Conservation (phyloP, 1,140 invertebrate genomes). For the Cyphomyrmex costatus region DNA sequence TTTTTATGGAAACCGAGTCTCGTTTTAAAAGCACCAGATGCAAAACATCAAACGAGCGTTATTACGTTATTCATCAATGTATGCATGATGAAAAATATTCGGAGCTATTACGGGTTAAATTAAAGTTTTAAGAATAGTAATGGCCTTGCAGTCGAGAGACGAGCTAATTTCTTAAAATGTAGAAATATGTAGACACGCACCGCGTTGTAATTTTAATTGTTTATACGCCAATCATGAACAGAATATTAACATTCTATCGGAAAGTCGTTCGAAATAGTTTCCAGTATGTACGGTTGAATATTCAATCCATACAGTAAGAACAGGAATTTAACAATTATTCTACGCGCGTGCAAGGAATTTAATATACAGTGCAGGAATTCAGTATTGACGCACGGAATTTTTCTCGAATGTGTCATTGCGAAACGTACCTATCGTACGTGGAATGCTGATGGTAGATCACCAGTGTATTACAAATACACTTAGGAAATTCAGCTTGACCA, state of each 20-base stretch:
- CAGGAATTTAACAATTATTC: constrained; percentile 43
- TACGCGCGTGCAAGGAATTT: constrained; percentile 29
- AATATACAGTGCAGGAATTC: constrained; percentile 45
- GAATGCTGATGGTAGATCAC: constrained; percentile 24
- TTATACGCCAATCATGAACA: background rate
- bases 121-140: constrained; percentile 54
- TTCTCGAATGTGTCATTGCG: constrained; percentile 49
- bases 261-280: background rate
- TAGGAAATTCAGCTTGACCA: constrained; percentile 41
- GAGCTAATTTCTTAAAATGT: background rate
- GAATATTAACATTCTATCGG: background rate
- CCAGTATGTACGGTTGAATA: background rate
- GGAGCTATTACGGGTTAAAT: constrained; percentile 29
- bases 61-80: constrained; percentile 35
- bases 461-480: constrained; percentile 48
- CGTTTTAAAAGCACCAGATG: constrained; percentile 35
- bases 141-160: background rate
- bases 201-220: background rate
- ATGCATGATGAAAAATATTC: constrained; percentile 37
- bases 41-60: constrained; percentile 38
- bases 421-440: constrained; percentile 18
- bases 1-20: background rate
- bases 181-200: background rate
- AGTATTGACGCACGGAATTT: constrained; percentile 42
- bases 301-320: background rate